Evolutionary conservation across 2,797 vertebrate genomes (phyloP).

Genomic region (Dipus sagitta): DNA sequence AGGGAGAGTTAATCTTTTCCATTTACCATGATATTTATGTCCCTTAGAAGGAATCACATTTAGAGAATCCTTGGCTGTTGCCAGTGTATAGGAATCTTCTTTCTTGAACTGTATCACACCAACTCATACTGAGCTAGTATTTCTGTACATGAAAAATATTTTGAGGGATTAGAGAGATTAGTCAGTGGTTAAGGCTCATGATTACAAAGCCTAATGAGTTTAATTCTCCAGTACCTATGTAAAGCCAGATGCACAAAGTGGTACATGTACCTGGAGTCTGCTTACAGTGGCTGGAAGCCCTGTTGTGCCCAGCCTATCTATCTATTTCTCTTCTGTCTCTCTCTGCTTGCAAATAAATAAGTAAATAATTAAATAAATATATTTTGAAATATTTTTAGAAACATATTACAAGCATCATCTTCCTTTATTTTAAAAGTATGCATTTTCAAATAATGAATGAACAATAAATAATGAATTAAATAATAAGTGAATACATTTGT

Average conservation of each 20-base stretch:
- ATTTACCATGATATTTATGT: constrained; percentile 65
- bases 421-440: constrained; percentile 44
- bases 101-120: neutral
- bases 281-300: too few relatives aligned
- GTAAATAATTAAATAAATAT: too few relatives aligned
- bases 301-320: too few relatives aligned
- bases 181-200: too few relatives aligned
- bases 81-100: neutral
- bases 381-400: neutral
- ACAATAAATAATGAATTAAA: neutral
- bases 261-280: too few relatives aligned
- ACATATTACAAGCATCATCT: neutral
- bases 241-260: too few relatives aligned
- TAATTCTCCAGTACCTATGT: too few relatives aligned
- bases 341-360: too few relatives aligned
- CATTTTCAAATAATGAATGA: constrained; percentile 41
- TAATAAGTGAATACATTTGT: neutral
- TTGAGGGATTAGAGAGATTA: too few relatives aligned
- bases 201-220: too few relatives aligned
- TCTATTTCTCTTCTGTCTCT: too few relatives aligned
- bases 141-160: neutral
- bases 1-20: constrained; percentile 49
- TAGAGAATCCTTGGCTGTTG: constrained; percentile 6
- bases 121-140: neutral
- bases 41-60: constrained; percentile 53